Percentiles rank a stretch among this genome's conserved stretches.
Conservation (phyloP, 2,888 invertebrate genomes). For the Microctonus brassicae region DNA sequence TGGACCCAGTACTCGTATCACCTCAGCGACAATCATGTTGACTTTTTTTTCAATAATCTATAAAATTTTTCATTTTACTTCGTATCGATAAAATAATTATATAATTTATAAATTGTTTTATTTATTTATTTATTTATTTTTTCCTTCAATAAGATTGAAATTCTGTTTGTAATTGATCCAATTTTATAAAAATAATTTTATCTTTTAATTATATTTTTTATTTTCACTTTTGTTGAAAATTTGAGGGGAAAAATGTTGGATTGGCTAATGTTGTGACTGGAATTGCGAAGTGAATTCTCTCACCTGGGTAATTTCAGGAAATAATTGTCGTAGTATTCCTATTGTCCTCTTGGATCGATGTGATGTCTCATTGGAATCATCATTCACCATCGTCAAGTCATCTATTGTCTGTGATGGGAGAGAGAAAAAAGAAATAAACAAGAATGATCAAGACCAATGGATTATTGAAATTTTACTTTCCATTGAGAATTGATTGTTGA, state of each 20-base stretch:
- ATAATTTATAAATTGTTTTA: not conserved
- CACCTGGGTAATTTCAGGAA: slow-evolving; percentile 83
- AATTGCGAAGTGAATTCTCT: slow-evolving; percentile 44
- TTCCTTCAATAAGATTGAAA: not conserved
- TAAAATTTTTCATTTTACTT: slow-evolving; percentile 49
- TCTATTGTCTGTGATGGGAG: slow-evolving; percentile 74
- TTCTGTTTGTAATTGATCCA: not conserved
- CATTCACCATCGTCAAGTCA: slow-evolving; percentile 77
- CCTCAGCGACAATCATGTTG: slow-evolving; percentile 79
- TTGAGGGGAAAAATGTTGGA: too few species aligned
- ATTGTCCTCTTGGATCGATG: slow-evolving; percentile 83
- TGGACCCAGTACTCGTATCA: slow-evolving; percentile 83
- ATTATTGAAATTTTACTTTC: slow-evolving; percentile 52
- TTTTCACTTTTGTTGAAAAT: not conserved
- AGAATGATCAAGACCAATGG: not conserved
- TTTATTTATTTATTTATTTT: too few species aligned
- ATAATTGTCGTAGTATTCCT: slow-evolving; percentile 80
- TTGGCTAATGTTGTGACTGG: not conserved
- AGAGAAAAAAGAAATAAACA: slow-evolving; percentile 33
- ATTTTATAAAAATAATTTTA: not conserved
- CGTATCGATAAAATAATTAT: not conserved
- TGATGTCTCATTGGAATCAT: slow-evolving; percentile 76
- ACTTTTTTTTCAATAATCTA: slow-evolving; percentile 83
- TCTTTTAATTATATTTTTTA: not conserved
- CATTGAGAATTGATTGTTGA: slow-evolving; percentile 62